These are phyloP conservation scores for Laterallus jamaicensis DNA, from an alignment of 2,113 vertebrate genomes.

Conservation along the genomic window DNA sequence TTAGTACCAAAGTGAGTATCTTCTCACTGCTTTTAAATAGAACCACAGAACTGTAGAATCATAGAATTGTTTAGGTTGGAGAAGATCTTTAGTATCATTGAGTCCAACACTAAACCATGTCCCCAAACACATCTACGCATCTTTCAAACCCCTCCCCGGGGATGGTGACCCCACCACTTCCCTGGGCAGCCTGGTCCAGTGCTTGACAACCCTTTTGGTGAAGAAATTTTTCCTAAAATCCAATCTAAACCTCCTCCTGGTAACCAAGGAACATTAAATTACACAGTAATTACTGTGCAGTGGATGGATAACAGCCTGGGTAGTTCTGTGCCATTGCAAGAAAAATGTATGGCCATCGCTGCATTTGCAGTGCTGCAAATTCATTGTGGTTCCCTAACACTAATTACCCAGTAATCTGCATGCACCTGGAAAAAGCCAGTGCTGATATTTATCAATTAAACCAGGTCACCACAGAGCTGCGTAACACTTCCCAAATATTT, in stretches of 20 bases:
- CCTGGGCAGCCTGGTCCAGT: too few species aligned
- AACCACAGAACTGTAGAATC: too few species aligned
- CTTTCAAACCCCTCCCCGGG: too few species aligned
- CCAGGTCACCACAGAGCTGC: neutral
- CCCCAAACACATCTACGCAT: too few species aligned
- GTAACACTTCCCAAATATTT: neutral
- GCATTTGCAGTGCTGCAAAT: neutral
- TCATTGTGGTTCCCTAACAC: neutral
- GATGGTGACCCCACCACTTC: too few species aligned
- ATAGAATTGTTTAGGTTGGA: too few species aligned
- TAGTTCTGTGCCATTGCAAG: neutral
- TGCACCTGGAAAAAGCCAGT: neutral
- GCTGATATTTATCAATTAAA: neutral
- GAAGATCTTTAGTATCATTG: too few species aligned
- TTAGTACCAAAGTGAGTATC: neutral
- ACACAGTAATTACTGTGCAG: neutral
- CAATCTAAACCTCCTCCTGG: neutral
- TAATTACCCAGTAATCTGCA: neutral
- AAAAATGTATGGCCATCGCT: neutral
- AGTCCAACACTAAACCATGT: too few species aligned
- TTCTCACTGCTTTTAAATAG: neutral
- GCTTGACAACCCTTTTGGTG: too few species aligned
- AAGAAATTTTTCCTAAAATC: too few species aligned
- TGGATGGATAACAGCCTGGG: neutral
- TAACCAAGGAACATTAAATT: neutral